Percentiles rank a stretch among this genome's conserved stretches.
phyloP scores from a whole-genome alignment of 2,113 vertebrate genomes.

The Odontesthes bonariensis region DNA sequence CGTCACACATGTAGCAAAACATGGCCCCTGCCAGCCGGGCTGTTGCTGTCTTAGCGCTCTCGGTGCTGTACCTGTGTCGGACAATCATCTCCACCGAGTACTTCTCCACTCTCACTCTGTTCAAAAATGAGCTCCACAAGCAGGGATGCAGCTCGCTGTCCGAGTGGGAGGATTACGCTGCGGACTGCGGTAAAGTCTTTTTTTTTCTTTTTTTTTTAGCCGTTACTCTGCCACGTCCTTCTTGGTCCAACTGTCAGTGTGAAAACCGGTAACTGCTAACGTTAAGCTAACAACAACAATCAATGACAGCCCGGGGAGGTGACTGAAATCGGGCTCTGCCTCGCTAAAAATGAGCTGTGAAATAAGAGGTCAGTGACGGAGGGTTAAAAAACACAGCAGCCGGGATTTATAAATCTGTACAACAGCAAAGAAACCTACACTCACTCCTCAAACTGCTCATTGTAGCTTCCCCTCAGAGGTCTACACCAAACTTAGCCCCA shows the following conservation, averaged over 20 bases:
- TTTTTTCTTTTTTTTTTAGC: conserved; percentile 5
- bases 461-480: neutral
- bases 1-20: conserved; percentile 80
- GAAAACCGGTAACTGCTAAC: conserved; percentile 51
- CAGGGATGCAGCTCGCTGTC: conserved; percentile 84
- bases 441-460: neutral
- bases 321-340: neutral
- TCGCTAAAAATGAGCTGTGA: neutral
- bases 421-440: neutral
- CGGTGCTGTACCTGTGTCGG: conserved; percentile 69
- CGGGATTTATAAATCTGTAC: neutral
- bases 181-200: conserved; percentile 84
- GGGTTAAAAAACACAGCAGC: neutral
- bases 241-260: conserved; percentile 49
- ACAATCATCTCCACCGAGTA: conserved; percentile 76
- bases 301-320: conserved; percentile 25
- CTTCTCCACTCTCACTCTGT: conserved; percentile 82
- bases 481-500: neutral
- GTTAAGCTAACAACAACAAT: conserved; percentile 39
- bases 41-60: conserved; percentile 71
- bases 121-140: conserved; percentile 82
- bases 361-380: neutral
- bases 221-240: conserved; percentile 78
- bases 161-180: conserved; percentile 84
- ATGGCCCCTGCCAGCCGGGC: conserved; percentile 83